A percentile compares a stretch with the other conserved stretches of the same genome.
These are phyloP conservation scores for Hoplodrina blanda DNA, from an alignment of 2,888 invertebrate genomes.

Conservation along the genomic window DNA sequence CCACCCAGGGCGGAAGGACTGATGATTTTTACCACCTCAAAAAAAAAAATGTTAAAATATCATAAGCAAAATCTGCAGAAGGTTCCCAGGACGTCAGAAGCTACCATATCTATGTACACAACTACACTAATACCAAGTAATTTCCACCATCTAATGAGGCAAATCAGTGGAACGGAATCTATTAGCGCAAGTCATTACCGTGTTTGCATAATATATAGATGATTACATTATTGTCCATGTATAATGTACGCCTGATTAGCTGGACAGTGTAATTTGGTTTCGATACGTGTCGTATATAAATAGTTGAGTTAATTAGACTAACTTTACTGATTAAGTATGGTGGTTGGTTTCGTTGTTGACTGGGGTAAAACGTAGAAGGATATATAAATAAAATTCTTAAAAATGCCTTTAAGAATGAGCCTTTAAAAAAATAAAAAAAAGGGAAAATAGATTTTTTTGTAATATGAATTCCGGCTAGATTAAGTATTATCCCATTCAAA, in stretches of 20 bases:
- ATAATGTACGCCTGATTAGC: conserved; percentile 57
- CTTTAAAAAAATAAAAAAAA: too few species aligned
- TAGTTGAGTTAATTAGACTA: conserved; percentile 38
- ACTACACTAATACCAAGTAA: conserved; percentile 54
- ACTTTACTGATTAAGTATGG: conserved; percentile 15
- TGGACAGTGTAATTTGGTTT: conserved; percentile 54
- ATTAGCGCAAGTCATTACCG: conserved; percentile 70
- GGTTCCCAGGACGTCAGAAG: too few species aligned
- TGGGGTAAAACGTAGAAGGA: background rate
- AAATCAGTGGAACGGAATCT: conserved; percentile 72
- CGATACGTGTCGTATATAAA: conserved; percentile 40
- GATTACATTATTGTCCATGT: conserved; percentile 59
- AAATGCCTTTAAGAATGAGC: too few species aligned
- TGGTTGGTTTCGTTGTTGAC: background rate
- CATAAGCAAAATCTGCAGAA: too few species aligned
- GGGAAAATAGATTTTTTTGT: too few species aligned
- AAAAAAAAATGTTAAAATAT: too few species aligned
- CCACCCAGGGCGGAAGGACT: too few species aligned
- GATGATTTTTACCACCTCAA: too few species aligned
- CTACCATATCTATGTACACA: too few species aligned
- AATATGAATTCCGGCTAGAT: too few species aligned
- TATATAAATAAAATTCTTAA: too few species aligned
- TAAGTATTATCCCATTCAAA: too few species aligned
- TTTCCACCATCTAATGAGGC: conserved; percentile 68
- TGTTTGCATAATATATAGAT: conserved; percentile 66